Evolutionary conservation across 2,888 invertebrate genomes (phyloP), one percentile per base, ranked within the genome.

Genomic region (Trachelus tabidus): DNA sequence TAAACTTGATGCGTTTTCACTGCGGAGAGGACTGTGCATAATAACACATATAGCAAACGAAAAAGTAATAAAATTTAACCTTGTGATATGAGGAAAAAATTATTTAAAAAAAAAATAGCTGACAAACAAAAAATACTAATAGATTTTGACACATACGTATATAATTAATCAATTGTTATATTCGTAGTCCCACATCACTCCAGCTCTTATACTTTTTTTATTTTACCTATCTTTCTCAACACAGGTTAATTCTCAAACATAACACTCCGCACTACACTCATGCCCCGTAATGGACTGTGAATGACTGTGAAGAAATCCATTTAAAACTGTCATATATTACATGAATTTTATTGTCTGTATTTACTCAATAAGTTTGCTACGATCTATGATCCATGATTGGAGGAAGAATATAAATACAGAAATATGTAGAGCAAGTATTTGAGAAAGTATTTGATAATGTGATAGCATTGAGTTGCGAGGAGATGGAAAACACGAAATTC

Each of bases 361-460:
- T 15, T 79, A 81, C 77, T 84, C 75, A 75, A 68, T 82, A 82
- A 81, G 79, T 86, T 85, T 81, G 77, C 80, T 83, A 81, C 78
- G 73, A 79, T 77, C 79, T 77, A 80, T 75, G 77, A 84, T 83
- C 80, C 82, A 80, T 81, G 69, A 80, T 81, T 77, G 79, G 80
- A 83, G 69, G 80, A 76, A 82, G 56, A 79, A 68, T 35, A 76
- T 77, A 84, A 83, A 81, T 82, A 82, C 80, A 84, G 77, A 85
- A 85, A 83, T 84, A 82, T 56, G 56, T 82, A 82, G 73, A 83
- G 81, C 78, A 80, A 56, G 79, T 82, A 87, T 82, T 69, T 2
- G 71, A 33, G 3, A 15, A 71, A 71, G 40, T 56, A 56, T 56
- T 85, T 37, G 33, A 35, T 31, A 23, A 33, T 35, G 35, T 12